These are phyloP conservation scores for Columba guinea DNA, from an alignment of 2,797 vertebrate species.

Conservation along the genomic window DNA sequence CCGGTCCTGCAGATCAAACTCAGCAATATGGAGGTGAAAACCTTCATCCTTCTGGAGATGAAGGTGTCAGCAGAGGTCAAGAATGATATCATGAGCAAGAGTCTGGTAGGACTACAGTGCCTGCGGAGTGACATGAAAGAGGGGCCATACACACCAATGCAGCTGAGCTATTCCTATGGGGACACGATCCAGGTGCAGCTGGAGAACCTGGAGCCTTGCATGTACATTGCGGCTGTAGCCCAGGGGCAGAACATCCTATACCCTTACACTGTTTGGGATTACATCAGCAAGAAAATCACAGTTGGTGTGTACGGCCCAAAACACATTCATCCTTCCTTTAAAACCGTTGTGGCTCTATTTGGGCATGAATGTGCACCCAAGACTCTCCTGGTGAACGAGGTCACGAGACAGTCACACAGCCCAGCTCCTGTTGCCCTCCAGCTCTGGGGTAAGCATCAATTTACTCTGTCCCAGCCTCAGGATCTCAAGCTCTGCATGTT, in stretches of 20 bases:
- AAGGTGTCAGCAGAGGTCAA: conserved; percentile 87
- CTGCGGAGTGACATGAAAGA: conserved; percentile 91
- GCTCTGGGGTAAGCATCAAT: conserved; percentile 97
- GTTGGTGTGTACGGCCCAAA: conserved; percentile 94
- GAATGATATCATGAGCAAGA: conserved; percentile 76
- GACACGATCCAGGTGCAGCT: conserved; percentile 92
- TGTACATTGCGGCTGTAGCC: conserved; percentile 89
- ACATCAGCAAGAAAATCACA: conserved; percentile 89
- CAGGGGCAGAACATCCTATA: conserved; percentile 81
- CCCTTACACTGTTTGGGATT: conserved; percentile 90
- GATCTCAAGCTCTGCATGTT: conserved; percentile 92
- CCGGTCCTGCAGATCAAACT: conserved; percentile 94
- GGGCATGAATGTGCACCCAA: conserved; percentile 94
- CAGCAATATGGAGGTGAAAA: conserved; percentile 92
- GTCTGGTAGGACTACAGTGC: conserved; percentile 85
- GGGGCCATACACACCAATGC: conserved; percentile 86
- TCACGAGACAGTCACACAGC: conserved; percentile 80
- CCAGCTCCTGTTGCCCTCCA: conserved; percentile 88
- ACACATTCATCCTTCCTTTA: conserved; percentile 96
- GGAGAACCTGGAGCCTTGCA: conserved; percentile 91
- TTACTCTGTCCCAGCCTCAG: conserved; percentile 85
- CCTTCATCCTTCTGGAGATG: conserved; percentile 88
- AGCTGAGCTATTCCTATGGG: conserved; percentile 83
- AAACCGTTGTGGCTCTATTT: conserved; percentile 92
- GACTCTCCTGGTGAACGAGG: conserved; percentile 89